Percentiles rank a stretch among this genome's conserved stretches.
Conservation (phyloP, 2,888 invertebrate species). For the Spodoptera exigua region DNA sequence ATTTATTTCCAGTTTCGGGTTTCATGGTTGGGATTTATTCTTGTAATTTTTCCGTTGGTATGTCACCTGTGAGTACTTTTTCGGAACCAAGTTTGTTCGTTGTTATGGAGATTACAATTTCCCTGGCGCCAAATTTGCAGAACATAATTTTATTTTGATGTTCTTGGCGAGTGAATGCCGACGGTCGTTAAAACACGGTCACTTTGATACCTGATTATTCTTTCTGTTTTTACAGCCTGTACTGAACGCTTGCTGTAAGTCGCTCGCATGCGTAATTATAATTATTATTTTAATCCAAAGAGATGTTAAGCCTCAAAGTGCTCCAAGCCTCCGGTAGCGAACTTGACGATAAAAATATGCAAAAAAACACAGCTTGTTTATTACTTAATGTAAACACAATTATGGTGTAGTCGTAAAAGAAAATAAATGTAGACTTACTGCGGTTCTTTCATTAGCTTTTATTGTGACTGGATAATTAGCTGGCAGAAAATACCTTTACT, state of each 20-base stretch:
- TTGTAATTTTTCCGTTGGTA: slow-evolving; percentile 24
- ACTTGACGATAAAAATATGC: background rate
- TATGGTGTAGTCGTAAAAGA: no score
- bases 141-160: slow-evolving; percentile 35
- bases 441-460: no score
- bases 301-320: background rate
- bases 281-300: slow-evolving; percentile 17
- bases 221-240: slow-evolving; percentile 19
- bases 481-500: no score
- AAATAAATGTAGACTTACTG: no score
- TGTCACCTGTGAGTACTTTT: slow-evolving; percentile 22
- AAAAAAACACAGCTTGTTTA: background rate
- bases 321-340: background rate
- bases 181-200: slow-evolving; percentile 24
- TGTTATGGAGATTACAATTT: slow-evolving; percentile 9
- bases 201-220: slow-evolving; percentile 32
- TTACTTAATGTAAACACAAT: background rate
- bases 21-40: slow-evolving; percentile 40
- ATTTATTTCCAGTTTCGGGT: slow-evolving; percentile 43
- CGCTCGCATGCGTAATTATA: slow-evolving; percentile 2
- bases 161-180: slow-evolving; percentile 15
- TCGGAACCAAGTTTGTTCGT: slow-evolving; percentile 15
- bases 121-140: slow-evolving; percentile 15
- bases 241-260: slow-evolving; percentile 9
- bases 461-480: no score